Conservation (phyloP, 2,797 vertebrate species). For the Esox masquinongy region DNA sequence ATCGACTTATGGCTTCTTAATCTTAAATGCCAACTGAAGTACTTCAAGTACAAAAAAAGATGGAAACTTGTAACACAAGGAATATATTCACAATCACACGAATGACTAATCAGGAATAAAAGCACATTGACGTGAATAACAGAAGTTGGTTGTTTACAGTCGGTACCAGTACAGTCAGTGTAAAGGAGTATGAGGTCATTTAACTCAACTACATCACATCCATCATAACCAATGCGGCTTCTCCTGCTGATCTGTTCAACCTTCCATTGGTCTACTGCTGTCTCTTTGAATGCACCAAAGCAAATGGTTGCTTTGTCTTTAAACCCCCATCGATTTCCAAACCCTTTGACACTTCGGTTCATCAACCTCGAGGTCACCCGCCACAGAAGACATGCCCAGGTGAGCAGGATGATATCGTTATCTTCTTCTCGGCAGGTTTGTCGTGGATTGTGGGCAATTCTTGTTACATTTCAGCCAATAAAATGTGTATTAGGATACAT, state of each 20-base stretch:
- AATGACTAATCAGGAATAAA: too few species aligned
- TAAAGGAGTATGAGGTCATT: too few species aligned
- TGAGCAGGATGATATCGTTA: not conserved
- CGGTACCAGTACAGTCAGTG: too few species aligned
- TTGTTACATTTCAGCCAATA: not conserved
- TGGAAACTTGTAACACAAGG: too few species aligned
- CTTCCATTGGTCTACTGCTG: slow-evolving; percentile 23
- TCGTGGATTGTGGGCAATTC: not conserved
- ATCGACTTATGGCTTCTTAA: slow-evolving; percentile 4
- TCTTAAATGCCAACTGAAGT: too few species aligned
- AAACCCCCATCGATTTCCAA: slow-evolving; percentile 9
- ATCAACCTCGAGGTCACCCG: slow-evolving; percentile 28
- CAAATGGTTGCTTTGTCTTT: not conserved
- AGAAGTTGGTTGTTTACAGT: too few species aligned
- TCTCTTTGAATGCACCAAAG: slow-evolving; percentile 14
- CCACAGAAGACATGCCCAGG: not conserved
- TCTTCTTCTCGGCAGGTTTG: not conserved
- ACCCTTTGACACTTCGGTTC: not conserved
- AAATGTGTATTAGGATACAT: too few species aligned
- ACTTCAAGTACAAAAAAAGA: too few species aligned
- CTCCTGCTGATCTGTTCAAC: slow-evolving; percentile 24
- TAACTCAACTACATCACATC: not conserved
- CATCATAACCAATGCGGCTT: slow-evolving; percentile 26
- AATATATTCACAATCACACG: too few species aligned
- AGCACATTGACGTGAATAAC: too few species aligned